Evolutionary conservation across 1,140 invertebrate species (phyloP), one percentile per base, ranked within the genome.

Genomic region (Spodoptera frugiperda): DNA sequence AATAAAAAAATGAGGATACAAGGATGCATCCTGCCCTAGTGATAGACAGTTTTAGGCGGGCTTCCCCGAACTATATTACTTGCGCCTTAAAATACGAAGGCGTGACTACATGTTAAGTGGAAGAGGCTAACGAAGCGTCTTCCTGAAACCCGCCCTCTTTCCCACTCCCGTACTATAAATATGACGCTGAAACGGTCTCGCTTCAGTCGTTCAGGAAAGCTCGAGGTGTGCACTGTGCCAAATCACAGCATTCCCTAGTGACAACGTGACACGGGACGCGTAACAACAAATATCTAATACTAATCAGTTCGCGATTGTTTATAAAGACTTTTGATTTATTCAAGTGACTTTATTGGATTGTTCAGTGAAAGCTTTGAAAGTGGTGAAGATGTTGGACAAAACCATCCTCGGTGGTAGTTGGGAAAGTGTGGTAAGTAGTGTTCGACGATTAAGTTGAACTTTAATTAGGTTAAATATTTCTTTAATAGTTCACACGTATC

Each of bases 341-440:
- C 3, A 25, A 55, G 39, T 67, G 49, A 21, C 78, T 83, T 83
- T 80, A n/a, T 83, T 81, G 84, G 76, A 70, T 78, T 79, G 81
- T 84, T 81, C 80, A 77, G 63, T 71, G 54, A 54, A 59, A 48
- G 44, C 76, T 80, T 4, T 39, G 3, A 72, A 75, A 78, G 80
- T 82, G 81, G 48, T 21, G 19, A 87, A 83, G 33, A 94, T 94
- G 92, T 89, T 94, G 90, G 92, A 94, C 87, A 92, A 90, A 81
- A 86, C 87, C 11, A 87, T 89, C 68, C 63, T 94, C 51, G 92
- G 92, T 53, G 92, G 89, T 81, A 94, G 92, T 88, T 93, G 91
- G 92, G 92, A 94, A 81, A 94, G 91, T 80, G 91, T 93, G 87
- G 92, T 93, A 88, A 89, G 92, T 93, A 19, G 17, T 11, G 17